phyloP scores from a whole-genome alignment of 1,140 invertebrate species.

The Homalodisca vitripennis region DNA sequence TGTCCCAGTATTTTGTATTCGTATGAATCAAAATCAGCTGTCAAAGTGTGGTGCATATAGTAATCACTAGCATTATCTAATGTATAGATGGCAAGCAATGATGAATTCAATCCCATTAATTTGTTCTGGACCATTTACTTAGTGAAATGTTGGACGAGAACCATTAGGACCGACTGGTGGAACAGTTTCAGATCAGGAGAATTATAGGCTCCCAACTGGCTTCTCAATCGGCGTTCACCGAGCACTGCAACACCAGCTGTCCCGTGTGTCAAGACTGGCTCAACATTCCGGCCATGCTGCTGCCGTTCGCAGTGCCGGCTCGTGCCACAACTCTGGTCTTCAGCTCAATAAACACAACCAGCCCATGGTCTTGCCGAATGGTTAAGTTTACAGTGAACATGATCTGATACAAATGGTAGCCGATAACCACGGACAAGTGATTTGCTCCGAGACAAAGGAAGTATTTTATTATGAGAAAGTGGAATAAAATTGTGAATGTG shows the following conservation, averaged over 20 bases:
- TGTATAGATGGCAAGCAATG: no score
- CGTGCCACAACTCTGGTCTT: slow-evolving; percentile 85
- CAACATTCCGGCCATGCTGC: slow-evolving; percentile 77
- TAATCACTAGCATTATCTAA: no score
- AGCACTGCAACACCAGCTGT: slow-evolving; percentile 90
- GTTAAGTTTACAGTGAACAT: slow-evolving; percentile 95
- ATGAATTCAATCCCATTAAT: no score
- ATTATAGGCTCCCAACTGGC: slow-evolving; percentile 93
- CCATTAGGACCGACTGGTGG: slow-evolving; percentile 81
- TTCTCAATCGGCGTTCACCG: slow-evolving; percentile 87
- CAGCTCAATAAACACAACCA: slow-evolving; percentile 97
- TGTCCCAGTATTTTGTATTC: no score
- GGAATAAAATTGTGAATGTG: no score
- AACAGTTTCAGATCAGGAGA: slow-evolving; percentile 92
- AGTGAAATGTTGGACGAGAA: slow-evolving; percentile 64
- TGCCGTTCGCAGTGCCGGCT: slow-evolving; percentile 95
- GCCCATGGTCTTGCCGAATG: slow-evolving; percentile 98
- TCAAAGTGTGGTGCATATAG: no score
- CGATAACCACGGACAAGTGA: slow-evolving; percentile 83
- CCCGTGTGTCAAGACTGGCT: slow-evolving; percentile 90
- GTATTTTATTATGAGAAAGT: slow-evolving; percentile 84
- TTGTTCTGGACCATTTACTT: no score
- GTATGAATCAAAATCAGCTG: no score
- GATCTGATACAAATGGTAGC: slow-evolving; percentile 85
- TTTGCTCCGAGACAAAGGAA: slow-evolving; percentile 90